Base-by-base conservation (phyloP, 2,888 invertebrate genomes). In the Cryptus viduatorius region DNA sequence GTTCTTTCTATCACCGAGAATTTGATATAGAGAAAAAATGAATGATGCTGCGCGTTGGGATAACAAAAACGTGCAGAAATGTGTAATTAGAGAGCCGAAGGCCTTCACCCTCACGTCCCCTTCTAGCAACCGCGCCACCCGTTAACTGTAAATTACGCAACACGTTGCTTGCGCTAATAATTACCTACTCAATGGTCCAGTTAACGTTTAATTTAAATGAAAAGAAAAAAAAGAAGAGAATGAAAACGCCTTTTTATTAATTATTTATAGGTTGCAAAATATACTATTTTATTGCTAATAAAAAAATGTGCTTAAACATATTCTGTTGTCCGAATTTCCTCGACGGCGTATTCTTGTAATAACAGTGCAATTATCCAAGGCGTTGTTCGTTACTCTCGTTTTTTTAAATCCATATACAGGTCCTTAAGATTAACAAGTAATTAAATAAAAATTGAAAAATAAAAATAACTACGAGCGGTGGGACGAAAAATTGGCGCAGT, bases 261-360 rank as follows among this genome's bases (percentile, higher is more conserved):
- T 91, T 93, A 92, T 92, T 92, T 92, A 91, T 93, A 92, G 91
- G 91, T 91, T 92, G 90, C 91, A 92, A 92, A 91, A 92, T 93
- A 92, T 90, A 90, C 89, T 92, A 92, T 93, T 92, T 91, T 92
- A 91, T 89, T 89, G 92, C 92, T 92, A 92, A 92, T 93, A 92
- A 92, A 92, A 86, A 87, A 89, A 88, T 90, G 91, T 89, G 89
- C 89, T 90, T 90, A 85, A 86, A 86, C 83, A 85, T 37, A 76
- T 31, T 80, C 14, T 46, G 0, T 24, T 48, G 31, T 64, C 61
- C 19, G 12, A 14, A 14, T 24, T 37, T 48, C n/a, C 24, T 44
- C 31, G 46, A 71, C 14, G 14, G 31, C 61, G 61, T 24, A 14
- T 24, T 29, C 56, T 5, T 56, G 16, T 3, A 56, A 24, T 3